These are phyloP conservation scores for Syrrhaptes paradoxus DNA, from an alignment of 2,113 vertebrate species.

Conservation along the genomic window DNA sequence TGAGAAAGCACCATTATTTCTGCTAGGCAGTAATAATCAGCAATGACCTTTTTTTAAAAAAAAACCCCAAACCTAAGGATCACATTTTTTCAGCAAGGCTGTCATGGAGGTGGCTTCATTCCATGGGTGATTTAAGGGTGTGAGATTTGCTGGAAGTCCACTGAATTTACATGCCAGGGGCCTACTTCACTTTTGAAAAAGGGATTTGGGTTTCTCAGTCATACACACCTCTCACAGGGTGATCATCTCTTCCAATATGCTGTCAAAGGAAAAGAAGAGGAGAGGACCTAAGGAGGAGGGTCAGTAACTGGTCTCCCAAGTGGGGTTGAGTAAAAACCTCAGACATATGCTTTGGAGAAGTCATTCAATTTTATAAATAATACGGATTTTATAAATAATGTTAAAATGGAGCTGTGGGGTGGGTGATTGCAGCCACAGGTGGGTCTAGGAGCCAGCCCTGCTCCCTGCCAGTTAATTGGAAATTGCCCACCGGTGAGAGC, in stretches of 20 bases:
- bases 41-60: background rate
- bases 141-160: background rate
- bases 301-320: background rate
- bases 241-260: background rate
- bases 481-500: background rate
- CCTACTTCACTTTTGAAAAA: background rate
- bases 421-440: background rate
- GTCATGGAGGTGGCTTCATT: background rate
- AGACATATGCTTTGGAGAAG: background rate
- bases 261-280: background rate
- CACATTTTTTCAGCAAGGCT: background rate
- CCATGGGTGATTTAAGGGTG: background rate
- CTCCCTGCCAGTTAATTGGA: background rate
- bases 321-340: background rate
- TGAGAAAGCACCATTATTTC: background rate
- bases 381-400: background rate
- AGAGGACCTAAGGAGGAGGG: background rate
- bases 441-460: background rate
- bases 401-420: background rate
- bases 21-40: background rate
- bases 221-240: background rate
- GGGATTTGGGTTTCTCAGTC: background rate
- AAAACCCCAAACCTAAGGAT: background rate
- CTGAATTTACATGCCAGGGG: background rate
- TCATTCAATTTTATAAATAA: background rate